Base-by-base conservation (phyloP, 2,113 vertebrate genomes). In the Oryzias woworae region DNA sequence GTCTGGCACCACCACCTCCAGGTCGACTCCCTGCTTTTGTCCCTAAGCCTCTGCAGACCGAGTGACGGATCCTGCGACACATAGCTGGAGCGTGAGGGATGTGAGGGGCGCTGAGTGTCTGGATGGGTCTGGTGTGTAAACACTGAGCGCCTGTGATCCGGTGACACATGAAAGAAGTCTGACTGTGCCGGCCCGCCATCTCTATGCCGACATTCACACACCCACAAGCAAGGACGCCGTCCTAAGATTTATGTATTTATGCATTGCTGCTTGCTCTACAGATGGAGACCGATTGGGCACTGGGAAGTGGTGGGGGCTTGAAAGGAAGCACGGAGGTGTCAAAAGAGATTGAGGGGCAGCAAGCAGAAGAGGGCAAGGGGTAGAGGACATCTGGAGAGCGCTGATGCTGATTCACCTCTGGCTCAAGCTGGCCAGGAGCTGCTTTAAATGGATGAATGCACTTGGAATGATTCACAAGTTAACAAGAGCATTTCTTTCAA, bases 171-270 rank as follows among this genome's bases (percentile, higher is more conserved):
- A 90, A 88, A 89, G 87, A 65, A 68, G 61, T 71, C 71, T 28
- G 67, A 70, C 73, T 56, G 77, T 64, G 75, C 73, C 71, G 74
- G 60, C 71, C 81, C 56, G 23, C 70, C 75, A 60, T 82, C 80
- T 84, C 76, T 77, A 85, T 72, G 81, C 85, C 63, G 64, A 66
- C 65, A 62, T 50, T 60, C 69, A n/a, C 62, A 61, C 68, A 50
- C 66, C 24, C 41, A 41, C 57, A 28, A 46, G 57, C 70, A 58
- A 66, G 75, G 59, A 63, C 69, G 43, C 54, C 71, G 72, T 79
- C 79, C 76, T 62, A 42, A 85, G 84, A 92, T 92, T 90, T 88
- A 92, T 92, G 88, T 87, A 92, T 91, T 90, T 92, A 92, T 92
- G 83, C 87, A 81, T 69, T 69, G 42, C 58, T 78, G 72, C 71